phyloP scores from a whole-genome alignment of 1,140 invertebrate genomes.

The Hycleus cichorii region DNA sequence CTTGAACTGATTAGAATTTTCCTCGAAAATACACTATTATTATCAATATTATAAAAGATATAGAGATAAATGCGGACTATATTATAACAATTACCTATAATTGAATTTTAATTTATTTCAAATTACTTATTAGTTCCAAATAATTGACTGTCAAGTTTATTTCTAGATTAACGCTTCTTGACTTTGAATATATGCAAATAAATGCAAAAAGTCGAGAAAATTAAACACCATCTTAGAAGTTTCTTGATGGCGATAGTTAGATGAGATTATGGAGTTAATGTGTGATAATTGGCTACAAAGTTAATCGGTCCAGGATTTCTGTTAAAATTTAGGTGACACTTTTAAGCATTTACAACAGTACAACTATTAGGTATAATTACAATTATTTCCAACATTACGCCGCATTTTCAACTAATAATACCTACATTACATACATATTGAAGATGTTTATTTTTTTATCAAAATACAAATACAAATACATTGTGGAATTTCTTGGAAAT shows the following conservation, averaged over 20 bases:
- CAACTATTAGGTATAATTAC: too few relatives aligned
- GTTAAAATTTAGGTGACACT: not conserved
- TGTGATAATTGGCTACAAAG: conserved; percentile 13
- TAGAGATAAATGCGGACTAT: not conserved
- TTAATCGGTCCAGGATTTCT: conserved; percentile 6
- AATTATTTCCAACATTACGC: too few relatives aligned
- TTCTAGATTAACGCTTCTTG: not conserved
- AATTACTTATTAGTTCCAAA: not conserved
- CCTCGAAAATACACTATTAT: too few relatives aligned
- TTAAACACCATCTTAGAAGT: conserved; percentile 1
- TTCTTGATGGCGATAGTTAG: conserved; percentile 9
- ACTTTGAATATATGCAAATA: not conserved
- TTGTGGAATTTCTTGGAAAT: too few relatives aligned
- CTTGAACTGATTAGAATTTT: not conserved
- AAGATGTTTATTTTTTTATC: too few relatives aligned
- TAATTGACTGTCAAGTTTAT: not conserved
- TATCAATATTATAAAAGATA: not conserved
- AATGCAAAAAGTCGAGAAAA: not conserved
- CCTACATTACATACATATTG: too few relatives aligned
- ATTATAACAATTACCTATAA: not conserved
- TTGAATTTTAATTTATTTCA: not conserved
- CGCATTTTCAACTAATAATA: too few relatives aligned
- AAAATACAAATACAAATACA: too few relatives aligned
- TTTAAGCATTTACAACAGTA: too few relatives aligned
- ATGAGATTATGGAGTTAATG: conserved; percentile 11